A percentile compares a stretch with the other conserved stretches of the same genome.
phyloP scores from a whole-genome alignment of 92 coral and sea anemone species.

The Scolanthus callimorphus region DNA sequence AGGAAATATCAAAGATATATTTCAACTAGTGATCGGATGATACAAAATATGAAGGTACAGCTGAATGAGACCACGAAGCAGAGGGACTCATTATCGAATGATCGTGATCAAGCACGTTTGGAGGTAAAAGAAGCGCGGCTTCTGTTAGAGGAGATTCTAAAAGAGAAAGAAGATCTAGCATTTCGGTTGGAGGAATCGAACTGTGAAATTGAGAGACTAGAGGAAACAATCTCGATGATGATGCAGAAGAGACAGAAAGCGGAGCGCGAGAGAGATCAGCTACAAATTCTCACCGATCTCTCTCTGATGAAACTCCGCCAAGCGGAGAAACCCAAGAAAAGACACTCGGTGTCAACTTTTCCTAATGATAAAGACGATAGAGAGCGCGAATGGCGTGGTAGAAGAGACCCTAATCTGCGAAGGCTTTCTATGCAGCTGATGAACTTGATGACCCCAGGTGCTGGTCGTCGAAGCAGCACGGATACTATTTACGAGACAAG shows the following conservation, averaged over 20 bases:
- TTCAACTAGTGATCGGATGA: slow-evolving; percentile 77
- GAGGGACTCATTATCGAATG: slow-evolving; percentile 48
- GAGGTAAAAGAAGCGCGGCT: slow-evolving; percentile 50
- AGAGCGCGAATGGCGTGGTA: slow-evolving; percentile 10
- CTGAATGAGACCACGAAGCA: slow-evolving; percentile 55
- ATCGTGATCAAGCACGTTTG: slow-evolving; percentile 39
- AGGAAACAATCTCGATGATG: slow-evolving; percentile 67
- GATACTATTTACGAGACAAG: slow-evolving; percentile 25
- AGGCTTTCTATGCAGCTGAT: slow-evolving; percentile 67
- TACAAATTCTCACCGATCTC: slow-evolving; percentile 78
- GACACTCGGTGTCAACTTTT: slow-evolving; percentile 51
- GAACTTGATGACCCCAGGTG: slow-evolving; percentile 53
- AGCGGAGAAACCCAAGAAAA: slow-evolving; percentile 70
- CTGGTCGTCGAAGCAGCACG: slow-evolving; percentile 26
- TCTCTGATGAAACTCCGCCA: slow-evolving; percentile 82
- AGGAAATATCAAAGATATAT: slow-evolving; percentile 69
- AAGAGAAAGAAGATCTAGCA: slow-evolving; percentile 54
- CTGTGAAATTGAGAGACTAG: slow-evolving; percentile 74
- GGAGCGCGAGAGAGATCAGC: slow-evolving; percentile 83
- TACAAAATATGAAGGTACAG: slow-evolving; percentile 75
- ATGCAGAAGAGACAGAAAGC: slow-evolving; percentile 65
- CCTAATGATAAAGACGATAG: slow-evolving; percentile 22
- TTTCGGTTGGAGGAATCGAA: slow-evolving; percentile 70
- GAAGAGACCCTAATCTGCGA: slow-evolving; percentile 54
- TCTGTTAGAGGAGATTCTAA: slow-evolving; percentile 50